Evolutionary conservation across 1,140 invertebrate species (phyloP), one percentile per base, ranked within the genome.

Genomic region (Drosophila nebulosa): DNA sequence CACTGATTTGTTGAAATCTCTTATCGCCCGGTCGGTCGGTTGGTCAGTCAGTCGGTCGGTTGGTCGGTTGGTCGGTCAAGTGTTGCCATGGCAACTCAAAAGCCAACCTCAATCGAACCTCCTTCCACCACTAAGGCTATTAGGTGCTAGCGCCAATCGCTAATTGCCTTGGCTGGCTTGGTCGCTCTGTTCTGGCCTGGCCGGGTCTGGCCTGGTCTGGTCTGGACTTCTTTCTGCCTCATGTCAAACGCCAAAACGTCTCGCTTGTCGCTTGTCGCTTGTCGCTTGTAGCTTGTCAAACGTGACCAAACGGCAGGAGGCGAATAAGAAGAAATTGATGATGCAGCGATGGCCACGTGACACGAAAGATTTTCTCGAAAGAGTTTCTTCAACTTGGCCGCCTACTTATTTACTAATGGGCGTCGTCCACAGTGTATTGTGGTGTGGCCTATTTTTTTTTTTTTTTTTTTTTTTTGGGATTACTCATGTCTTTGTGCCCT

Each of bases 1-100:
- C 35, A 78, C 81, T 85, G 81, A 85, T 85, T 86, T 86, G 81
- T 86, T 86, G 81, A 85, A 85, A 85, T 85, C 78, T 81, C 81
- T 78, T 86, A 85, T 85, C 77, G 81, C 69, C 18, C 39, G 39
- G 16, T 74, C 66, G 69, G 64, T 72, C 79, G 7, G 27, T 30
- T 30, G 4, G 27, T 30, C 7, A 9, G 27, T 30, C 10, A 9
- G 27, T 30, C 27, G 27, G 26, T 27, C 7, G 26, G 26, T 1
- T 7, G 26, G 26, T 85, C 73, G 81, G 69, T 16, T 16, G 39
- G 16, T 74, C 73, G 69, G 64, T 72, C 79, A 85, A 78, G 78
- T 71, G 78, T 85, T 78, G 81, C 73, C 81, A 77, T 86, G 81
- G 78, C 80, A 84, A 58, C 75, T 59, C 51, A 63, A 62, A 73